phyloP scores from a whole-genome alignment of 2,113 vertebrate species.

The Silurus glanis region DNA sequence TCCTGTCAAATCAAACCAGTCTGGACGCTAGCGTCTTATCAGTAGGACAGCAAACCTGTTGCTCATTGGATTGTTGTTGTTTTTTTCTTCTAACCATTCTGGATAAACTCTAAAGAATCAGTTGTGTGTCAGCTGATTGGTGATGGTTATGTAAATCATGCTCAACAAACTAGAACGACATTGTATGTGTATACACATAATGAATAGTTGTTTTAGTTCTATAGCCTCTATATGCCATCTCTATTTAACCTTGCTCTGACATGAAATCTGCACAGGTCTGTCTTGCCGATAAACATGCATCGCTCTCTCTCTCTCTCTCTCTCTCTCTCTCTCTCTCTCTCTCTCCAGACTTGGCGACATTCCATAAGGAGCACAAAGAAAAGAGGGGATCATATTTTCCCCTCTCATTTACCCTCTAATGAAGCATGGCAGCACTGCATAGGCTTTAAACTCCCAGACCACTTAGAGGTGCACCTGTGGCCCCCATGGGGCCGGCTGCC shows the following conservation, averaged over 20 bases:
- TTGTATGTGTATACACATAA: background rate
- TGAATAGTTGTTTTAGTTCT: background rate
- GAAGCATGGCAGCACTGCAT: constrained; percentile 47
- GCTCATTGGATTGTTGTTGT: background rate
- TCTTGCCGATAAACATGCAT: background rate
- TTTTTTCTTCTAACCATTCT: background rate
- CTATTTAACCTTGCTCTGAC: background rate
- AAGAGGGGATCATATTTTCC: constrained; percentile 34
- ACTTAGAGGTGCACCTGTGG: constrained; percentile 49
- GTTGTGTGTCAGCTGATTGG: background rate
- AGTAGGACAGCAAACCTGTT: no score
- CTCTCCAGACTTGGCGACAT: constrained; percentile 35
- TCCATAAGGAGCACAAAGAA: constrained; percentile 34
- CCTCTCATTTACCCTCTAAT: constrained; percentile 55
- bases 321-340: background rate
- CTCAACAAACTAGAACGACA: background rate
- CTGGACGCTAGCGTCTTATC: no score
- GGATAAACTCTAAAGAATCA: no score
- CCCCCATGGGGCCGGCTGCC: constrained; percentile 34
- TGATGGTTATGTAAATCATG: no score
- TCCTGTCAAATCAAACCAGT: background rate
- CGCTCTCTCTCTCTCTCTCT: no score
- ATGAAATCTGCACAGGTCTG: background rate
- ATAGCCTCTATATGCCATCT: background rate
- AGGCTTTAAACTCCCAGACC: constrained; percentile 55